phyloP scores from a whole-genome alignment of 2,797 vertebrate genomes.

The Fratercula arctica region DNA sequence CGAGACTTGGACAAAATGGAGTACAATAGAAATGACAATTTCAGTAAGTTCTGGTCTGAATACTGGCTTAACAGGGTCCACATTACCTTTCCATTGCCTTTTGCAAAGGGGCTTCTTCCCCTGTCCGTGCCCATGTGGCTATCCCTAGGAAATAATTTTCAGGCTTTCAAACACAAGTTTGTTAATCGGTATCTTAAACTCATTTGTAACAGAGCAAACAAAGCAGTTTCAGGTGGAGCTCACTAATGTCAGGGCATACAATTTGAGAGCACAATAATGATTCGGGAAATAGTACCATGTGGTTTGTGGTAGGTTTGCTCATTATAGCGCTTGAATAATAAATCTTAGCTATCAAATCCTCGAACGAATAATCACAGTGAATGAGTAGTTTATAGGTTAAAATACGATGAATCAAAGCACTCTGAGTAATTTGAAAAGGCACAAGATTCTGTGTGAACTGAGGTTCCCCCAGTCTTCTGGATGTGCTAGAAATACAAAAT shows the following conservation, averaged over 20 bases:
- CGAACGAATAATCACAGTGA: not conserved
- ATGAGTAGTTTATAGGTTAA: constrained; percentile 30
- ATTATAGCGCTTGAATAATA: not conserved
- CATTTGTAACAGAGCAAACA: constrained; percentile 7
- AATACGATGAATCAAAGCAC: constrained; percentile 12
- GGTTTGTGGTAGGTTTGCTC: constrained; percentile 11
- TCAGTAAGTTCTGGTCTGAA: not conserved
- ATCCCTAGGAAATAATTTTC: not conserved
- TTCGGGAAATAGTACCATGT: not conserved
- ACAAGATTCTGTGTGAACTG: not conserved
- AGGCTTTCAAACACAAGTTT: not conserved
- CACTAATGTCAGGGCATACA: not conserved
- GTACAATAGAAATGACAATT: not conserved
- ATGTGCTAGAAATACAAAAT: not conserved
- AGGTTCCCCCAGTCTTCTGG: not conserved
- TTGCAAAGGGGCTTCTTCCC: not conserved
- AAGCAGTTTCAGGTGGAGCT: constrained; percentile 15
- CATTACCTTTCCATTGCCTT: not conserved
- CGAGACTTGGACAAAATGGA: not conserved
- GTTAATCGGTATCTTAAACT: constrained; percentile 5
- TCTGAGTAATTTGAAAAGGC: constrained; percentile 2
- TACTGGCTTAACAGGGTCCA: not conserved
- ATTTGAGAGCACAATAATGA: not conserved
- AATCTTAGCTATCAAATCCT: not conserved
- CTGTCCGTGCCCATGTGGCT: not conserved